Evolutionary conservation across 2,797 vertebrate species (phyloP), one percentile per base, ranked within the genome.

Genomic region (Gymnopithys bicolor): DNA sequence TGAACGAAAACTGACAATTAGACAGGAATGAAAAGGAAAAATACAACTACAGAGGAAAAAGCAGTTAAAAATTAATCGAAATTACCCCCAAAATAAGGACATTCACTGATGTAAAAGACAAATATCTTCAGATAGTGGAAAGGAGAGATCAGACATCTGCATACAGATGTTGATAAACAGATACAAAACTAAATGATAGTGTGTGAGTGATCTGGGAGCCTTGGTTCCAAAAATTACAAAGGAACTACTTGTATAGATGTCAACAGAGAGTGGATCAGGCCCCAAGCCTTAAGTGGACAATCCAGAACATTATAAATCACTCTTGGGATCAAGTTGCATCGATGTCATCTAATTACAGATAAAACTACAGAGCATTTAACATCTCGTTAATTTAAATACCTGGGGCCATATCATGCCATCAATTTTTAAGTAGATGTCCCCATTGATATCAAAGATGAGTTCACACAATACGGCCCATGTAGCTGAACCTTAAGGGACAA

Each of bases 331-430:
- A 70, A 86, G 73, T 87, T 95, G 63, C 87, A 91, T 94, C n/a
- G 22, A 6, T 95, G 93, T 97, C 70, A 95, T 92, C 87, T 97
- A 97, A 97, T 97, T 97, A 96, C 81, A 56, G 93, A 96, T 97
- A 96, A 97, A 96, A 95, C 95, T 95, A 96, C 89, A 93, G 90
- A 95, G 92, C 94, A 95, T 97, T 97, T 97, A 97, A 97, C 94
- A 96, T 88, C 94, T 96, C 55, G 39, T 97, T 97, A 97, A 95
- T 97, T 96, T 96, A 96, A 97, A 93, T 96, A 97, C 94, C 95
- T 96, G 95, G 84, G 95, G 96, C 94, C 93, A 95, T 97, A 97
- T 94, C 84, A 62, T 23, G 76, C 68, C 81, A 96, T 95, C 93
- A 95, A 70, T 97, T 96, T 97, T 96, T 96, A 83, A 96, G 90